Evolutionary conservation across 2,113 vertebrate genomes (phyloP), one percentile per base, ranked within the genome.

Genomic region (Cairina moschata): DNA sequence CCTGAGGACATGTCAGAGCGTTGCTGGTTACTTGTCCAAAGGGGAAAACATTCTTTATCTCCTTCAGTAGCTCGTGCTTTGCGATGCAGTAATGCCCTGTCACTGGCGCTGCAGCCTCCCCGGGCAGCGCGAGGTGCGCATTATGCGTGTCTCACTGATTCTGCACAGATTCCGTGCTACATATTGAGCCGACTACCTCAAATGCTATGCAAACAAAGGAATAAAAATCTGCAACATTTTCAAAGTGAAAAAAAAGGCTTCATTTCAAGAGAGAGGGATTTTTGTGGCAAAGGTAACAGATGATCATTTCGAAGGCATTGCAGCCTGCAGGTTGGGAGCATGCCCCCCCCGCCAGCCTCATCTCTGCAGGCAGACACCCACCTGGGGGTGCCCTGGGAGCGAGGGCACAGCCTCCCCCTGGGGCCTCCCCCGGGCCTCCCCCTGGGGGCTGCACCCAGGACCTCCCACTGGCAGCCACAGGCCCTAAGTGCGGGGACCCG

Each of bases 1-100:
- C 97, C 94, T 84, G 91, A 97, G 97, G 97, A 97, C 97, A 97
- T 94, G 96, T 96, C 96, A 91, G 86, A 95, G 93, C 38, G 1
- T 86, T 32, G 46, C 86, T 68, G 71, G 63, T 93, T 90, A 65
- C 96, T 94, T 86, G 91, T 91, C 91, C 96, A 67, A 87, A 92
- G 91, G 88, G 87, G 79, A 86, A 90, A 92, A 91, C 84, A 73
- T 94, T 86, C 83, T 76, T 93, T 81, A 91, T 90, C 92, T 94
- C 93, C 88, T 83, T 91, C 94, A 65, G 46, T 63, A 14, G 72
- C 92, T 86, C 9, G 42, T 89, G 95, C 81, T 94, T 93, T 81
- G 29, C 55, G 86, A 80, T 88, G 95, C 94, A 73, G 94, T 50
- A 77, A n/a, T n/a, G 56, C 54, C 77, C 79, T 11, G 42, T 69